Base-by-base conservation (phyloP, 2,888 invertebrate species). In the Mamestra brassicae region DNA sequence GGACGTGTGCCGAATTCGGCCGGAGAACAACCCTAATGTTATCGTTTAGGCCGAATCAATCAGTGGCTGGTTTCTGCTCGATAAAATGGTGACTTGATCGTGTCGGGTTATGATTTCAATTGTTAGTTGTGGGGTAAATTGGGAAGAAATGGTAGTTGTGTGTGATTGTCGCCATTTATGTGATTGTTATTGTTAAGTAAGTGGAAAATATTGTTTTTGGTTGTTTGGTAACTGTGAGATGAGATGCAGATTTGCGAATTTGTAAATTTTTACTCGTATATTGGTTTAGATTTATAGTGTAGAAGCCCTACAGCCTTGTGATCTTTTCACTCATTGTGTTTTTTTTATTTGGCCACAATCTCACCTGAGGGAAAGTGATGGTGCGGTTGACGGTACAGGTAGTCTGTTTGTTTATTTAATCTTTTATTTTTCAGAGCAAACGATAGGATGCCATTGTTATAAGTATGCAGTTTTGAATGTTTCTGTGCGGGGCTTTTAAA, bases 11-110 rank as follows among this genome's bases (percentile, higher is more conserved):
- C 58, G 87, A 86, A 86, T 86, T 77, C 57, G 57, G 52, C 45
- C 58, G n/a, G 34, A 66, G 75, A 69, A 82, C 80, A 82, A 57
- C 81, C 72, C 71, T 85, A 85, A 85, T 85, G 67, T 78, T 70
- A 85, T 75, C 85, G 78, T 80, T 85, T 87, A 85, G 71, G 64
- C 70, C 42, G 66, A 83, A 87, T 87, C 87, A 85, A 85, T 87
- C 85, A 85, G 82, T 36, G 47, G 52, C 69, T 70, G 76, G 65
- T 80, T 82, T 80, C 74, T 76, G 71, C 70, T 70, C 75, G 85
- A 83, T 83, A 85, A 80, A 78, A 76, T 83, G 57, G 63, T 47
- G 62, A 84, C 75, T 81, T 67, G 78, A 84, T 86, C 73, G 77
- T 71, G 69, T 73, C 26, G 68, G 75, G 72, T 84, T 85, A 86